These are phyloP conservation scores for Ceriagrion tenellum DNA, from an alignment of 2,888 invertebrate genomes.

Conservation along the genomic window DNA sequence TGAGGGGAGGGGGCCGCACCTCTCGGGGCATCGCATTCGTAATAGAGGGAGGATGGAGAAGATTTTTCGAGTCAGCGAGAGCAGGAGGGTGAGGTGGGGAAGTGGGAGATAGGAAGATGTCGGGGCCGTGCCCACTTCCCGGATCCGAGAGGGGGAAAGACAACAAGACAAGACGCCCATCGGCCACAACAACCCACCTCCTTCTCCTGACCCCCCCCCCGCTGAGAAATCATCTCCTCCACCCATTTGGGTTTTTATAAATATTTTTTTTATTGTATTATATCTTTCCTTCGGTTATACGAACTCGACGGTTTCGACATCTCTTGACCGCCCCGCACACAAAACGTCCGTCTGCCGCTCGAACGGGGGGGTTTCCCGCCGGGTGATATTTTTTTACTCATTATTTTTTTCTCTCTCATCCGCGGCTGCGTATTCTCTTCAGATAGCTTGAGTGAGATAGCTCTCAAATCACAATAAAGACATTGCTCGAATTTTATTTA, in stretches of 20 bases:
- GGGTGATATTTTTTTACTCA: not conserved
- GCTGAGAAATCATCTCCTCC: slow-evolving; percentile 27
- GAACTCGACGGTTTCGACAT: slow-evolving; percentile 31
- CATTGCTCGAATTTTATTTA: too few species aligned
- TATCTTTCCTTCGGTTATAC: slow-evolving; percentile 12
- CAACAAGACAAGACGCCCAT: slow-evolving; percentile 7
- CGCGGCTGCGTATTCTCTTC: not conserved
- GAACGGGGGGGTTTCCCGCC: not conserved
- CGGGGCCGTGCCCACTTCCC: slow-evolving; percentile 15
- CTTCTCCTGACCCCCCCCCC: not conserved
- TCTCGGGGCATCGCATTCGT: not conserved
- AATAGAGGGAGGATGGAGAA: not conserved
- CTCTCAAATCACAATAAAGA: too few species aligned
- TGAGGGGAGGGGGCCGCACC: not conserved
- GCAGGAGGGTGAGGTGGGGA: too few species aligned
- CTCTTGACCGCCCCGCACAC: not conserved
- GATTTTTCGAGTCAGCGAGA: not conserved
- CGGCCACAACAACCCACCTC: not conserved
- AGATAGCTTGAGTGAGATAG: not conserved
- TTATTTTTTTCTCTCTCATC: not conserved
- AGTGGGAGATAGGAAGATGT: not conserved
- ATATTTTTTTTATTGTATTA: not conserved
- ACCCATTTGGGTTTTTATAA: not conserved
- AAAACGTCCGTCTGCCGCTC: not conserved
- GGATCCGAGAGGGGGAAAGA: not conserved